Conservation (phyloP, 2,888 invertebrate genomes). For the Hypercompe scribonia region DNA sequence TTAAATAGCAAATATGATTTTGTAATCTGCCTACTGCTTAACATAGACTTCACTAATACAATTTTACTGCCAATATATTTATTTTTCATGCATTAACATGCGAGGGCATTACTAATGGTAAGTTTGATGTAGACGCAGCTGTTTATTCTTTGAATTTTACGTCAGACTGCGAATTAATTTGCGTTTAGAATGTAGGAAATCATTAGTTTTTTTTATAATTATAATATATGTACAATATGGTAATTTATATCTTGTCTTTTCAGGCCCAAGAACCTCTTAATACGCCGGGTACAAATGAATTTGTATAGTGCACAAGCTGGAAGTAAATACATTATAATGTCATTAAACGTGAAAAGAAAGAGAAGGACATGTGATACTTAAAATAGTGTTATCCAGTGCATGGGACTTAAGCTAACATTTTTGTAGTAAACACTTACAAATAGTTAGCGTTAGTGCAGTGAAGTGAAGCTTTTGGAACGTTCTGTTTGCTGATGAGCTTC, state of each 20-base stretch:
- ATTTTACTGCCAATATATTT: slow-evolving; percentile 74
- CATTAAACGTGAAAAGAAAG: slow-evolving; percentile 84
- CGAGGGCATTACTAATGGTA: slow-evolving; percentile 79
- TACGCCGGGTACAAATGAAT: slow-evolving; percentile 92
- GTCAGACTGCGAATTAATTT: slow-evolving; percentile 37
- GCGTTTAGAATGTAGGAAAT: slow-evolving; percentile 33
- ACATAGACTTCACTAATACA: slow-evolving; percentile 60
- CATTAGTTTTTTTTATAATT: slow-evolving; percentile 22
- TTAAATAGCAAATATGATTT: slow-evolving; percentile 65
- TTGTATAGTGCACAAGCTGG: slow-evolving; percentile 88
- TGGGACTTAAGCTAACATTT: slow-evolving; percentile 72
- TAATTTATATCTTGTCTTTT: slow-evolving; percentile 72
- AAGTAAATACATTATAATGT: slow-evolving; percentile 82
- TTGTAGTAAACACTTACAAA: slow-evolving; percentile 71
- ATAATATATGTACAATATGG: slow-evolving; percentile 14
- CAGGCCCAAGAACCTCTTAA: slow-evolving; percentile 95
- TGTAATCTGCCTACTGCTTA: slow-evolving; percentile 69
- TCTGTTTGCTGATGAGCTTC: slow-evolving; percentile 68
- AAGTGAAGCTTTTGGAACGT: slow-evolving; percentile 72
- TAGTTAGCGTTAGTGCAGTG: slow-evolving; percentile 77
- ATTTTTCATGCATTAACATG: slow-evolving; percentile 83
- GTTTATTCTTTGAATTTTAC: slow-evolving; percentile 27
- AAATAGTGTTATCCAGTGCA: slow-evolving; percentile 82
- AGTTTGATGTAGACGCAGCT: slow-evolving; percentile 64
- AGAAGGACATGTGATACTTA: slow-evolving; percentile 83